Conservation (phyloP, 1,140 invertebrate species). For the Panagrolaimus sp. region DNA sequence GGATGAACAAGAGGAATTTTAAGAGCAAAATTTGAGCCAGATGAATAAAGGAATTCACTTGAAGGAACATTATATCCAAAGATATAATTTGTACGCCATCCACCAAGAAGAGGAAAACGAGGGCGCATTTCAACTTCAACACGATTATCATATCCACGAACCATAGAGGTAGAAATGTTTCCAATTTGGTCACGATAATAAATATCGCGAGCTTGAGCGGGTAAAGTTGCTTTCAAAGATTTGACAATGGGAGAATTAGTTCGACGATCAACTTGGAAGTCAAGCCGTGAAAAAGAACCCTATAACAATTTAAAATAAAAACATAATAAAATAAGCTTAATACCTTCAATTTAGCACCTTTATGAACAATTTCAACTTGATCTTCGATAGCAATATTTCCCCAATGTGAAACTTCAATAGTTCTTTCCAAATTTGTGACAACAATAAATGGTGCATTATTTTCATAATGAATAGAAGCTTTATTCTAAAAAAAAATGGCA, state of each 20-base stretch:
- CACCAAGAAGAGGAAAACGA: constrained; percentile 93
- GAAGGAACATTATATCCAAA: constrained; percentile 95
- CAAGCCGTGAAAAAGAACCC: constrained; percentile 54
- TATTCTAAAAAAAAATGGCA: constrained; percentile 36
- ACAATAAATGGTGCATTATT: constrained; percentile 92
- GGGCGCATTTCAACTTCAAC: constrained; percentile 90
- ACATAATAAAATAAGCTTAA: too few relatives aligned
- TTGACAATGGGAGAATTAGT: constrained; percentile 45
- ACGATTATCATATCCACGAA: constrained; percentile 71
- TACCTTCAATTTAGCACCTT: constrained; percentile 73
- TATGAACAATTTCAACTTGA: constrained; percentile 80
- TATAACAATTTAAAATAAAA: too few relatives aligned
- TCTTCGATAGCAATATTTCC: constrained; percentile 97
- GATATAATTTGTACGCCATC: constrained; percentile 88
- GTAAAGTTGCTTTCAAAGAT: constrained; percentile 42
- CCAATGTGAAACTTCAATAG: constrained; percentile 96
- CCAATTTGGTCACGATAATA: constrained; percentile 96
- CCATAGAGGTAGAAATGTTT: constrained; percentile 95
- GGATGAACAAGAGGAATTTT: constrained; percentile 91
- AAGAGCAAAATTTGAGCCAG: constrained; percentile 68
- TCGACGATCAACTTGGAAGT: constrained; percentile 55
- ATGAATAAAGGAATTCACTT: constrained; percentile 84
- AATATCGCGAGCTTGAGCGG: constrained; percentile 69
- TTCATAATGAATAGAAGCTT: constrained; percentile 76
- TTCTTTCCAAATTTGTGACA: constrained; percentile 75